These are phyloP conservation scores for Forbesichthys papilliferus DNA, from an alignment of 2,113 vertebrate species.

Conservation along the genomic window DNA sequence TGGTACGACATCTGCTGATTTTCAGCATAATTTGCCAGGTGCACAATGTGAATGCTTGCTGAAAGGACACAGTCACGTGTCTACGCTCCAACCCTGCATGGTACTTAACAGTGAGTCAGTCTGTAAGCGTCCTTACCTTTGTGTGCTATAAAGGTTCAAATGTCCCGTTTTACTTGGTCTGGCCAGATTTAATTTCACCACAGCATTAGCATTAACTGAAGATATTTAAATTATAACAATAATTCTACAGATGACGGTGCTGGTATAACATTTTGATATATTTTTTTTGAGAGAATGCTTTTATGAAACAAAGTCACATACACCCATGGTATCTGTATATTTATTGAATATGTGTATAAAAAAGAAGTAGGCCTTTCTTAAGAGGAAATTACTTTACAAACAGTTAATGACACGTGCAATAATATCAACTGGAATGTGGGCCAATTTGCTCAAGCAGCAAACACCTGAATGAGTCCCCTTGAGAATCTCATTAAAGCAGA, in stretches of 20 bases:
- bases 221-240: too few relatives aligned
- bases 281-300: slow-evolving; percentile 29
- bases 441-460: slow-evolving; percentile 36
- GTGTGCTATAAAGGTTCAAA: slow-evolving; percentile 38
- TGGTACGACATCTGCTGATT: slow-evolving; percentile 64
- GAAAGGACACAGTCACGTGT: slow-evolving; percentile 43
- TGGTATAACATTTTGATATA: not conserved
- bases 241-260: too few relatives aligned
- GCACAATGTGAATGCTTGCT: slow-evolving; percentile 29
- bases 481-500: slow-evolving; percentile 24
- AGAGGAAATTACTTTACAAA: slow-evolving; percentile 14
- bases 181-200: too few relatives aligned
- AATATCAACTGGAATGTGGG: slow-evolving; percentile 44
- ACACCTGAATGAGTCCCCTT: slow-evolving; percentile 25
- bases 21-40: slow-evolving; percentile 27
- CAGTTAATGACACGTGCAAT: slow-evolving; percentile 53
- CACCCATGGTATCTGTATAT: slow-evolving; percentile 62
- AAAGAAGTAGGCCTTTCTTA: not conserved
- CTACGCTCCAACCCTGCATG: slow-evolving; percentile 25
- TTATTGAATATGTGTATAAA: slow-evolving; percentile 68
- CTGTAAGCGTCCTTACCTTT: slow-evolving; percentile 15
- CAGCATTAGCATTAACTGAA: too few relatives aligned
- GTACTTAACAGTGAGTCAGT: slow-evolving; percentile 40
- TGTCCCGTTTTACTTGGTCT: slow-evolving; percentile 21
- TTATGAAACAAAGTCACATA: slow-evolving; percentile 33